A percentile compares a stretch with the other conserved stretches of the same genome.
Evolutionary conservation across 1,140 invertebrate genomes (phyloP).

Genomic region (Solenopsis invicta): DNA sequence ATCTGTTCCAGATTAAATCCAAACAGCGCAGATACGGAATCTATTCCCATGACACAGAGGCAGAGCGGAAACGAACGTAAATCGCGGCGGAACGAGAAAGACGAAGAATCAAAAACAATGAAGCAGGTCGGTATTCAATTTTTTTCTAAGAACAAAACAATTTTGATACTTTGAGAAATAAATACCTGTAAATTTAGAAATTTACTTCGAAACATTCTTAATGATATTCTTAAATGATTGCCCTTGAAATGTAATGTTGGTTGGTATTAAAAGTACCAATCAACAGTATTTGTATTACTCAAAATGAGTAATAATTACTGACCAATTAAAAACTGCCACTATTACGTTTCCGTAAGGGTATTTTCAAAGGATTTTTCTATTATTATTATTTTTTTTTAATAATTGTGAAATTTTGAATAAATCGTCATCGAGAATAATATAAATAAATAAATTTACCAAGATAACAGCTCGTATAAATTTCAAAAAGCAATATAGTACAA

Average conservation of each 20-base stretch:
- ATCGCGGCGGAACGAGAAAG: constrained; percentile 78
- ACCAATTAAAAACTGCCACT: too few relatives aligned
- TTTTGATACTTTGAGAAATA: neutral
- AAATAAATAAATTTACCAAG: too few relatives aligned
- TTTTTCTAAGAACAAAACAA: neutral
- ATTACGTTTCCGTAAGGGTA: too few relatives aligned
- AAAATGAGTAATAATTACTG: too few relatives aligned
- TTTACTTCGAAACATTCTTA: neutral
- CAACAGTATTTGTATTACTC: too few relatives aligned
- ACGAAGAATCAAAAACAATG: constrained; percentile 83
- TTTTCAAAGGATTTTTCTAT: neutral
- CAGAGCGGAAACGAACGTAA: constrained; percentile 75
- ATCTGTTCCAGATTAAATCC: constrained; percentile 77
- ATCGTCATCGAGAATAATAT: too few relatives aligned
- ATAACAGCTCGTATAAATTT: too few relatives aligned
- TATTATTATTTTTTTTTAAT: neutral
- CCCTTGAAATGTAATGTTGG: neutral
- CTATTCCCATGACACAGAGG: constrained; percentile 82
- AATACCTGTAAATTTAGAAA: too few relatives aligned
- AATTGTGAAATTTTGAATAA: neutral
- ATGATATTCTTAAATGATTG: neutral
- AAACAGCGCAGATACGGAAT: constrained; percentile 76
- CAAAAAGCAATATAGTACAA: too few relatives aligned
- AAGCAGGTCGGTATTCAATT: constrained; percentile 78
- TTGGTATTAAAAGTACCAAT: too few relatives aligned